Percentiles rank a stretch among this genome's conserved stretches.
phyloP scores from a whole-genome alignment of 1,140 invertebrate species.

The Pomacea maculata region DNA sequence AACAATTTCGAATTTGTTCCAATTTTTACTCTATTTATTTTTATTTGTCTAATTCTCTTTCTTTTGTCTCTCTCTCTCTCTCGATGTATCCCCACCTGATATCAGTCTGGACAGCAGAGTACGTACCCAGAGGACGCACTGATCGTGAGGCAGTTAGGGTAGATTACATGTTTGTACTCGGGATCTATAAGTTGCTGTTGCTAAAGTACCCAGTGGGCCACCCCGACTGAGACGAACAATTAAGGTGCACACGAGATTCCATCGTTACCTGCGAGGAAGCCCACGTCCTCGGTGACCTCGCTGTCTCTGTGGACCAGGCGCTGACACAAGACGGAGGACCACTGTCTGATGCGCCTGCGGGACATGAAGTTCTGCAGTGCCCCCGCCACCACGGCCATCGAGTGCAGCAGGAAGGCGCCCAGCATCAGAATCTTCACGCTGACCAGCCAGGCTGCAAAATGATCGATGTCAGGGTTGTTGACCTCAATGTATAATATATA shows the following conservation, averaged over 20 bases:
- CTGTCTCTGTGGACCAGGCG: constrained; percentile 14
- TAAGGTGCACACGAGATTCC: neutral
- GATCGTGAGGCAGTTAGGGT: neutral
- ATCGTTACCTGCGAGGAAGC: constrained; percentile 11
- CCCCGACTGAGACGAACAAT: neutral
- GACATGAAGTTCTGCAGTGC: constrained; percentile 16
- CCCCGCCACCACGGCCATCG: neutral
- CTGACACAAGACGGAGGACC: neutral
- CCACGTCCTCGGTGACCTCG: constrained; percentile 12
- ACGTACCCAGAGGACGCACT: neutral
- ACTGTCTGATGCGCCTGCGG: neutral
- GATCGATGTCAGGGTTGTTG: neutral
- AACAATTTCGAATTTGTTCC: too few species aligned
- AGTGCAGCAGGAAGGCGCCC: neutral
- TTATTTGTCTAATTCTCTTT: too few species aligned
- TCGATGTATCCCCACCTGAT: neutral
- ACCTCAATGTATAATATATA: too few species aligned
- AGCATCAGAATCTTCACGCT: neutral
- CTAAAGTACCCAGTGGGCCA: neutral
- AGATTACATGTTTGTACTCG: neutral
- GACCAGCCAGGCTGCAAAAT: constrained; percentile 11
- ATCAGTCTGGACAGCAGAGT: neutral
- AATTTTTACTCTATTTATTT: too few species aligned
- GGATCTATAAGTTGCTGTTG: neutral
- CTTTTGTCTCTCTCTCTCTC: too few species aligned